Percentiles rank a stretch among this genome's conserved stretches.
Evolutionary conservation across 2,888 invertebrate species (phyloP).

Genomic region (Leptura quadrifasciata): DNA sequence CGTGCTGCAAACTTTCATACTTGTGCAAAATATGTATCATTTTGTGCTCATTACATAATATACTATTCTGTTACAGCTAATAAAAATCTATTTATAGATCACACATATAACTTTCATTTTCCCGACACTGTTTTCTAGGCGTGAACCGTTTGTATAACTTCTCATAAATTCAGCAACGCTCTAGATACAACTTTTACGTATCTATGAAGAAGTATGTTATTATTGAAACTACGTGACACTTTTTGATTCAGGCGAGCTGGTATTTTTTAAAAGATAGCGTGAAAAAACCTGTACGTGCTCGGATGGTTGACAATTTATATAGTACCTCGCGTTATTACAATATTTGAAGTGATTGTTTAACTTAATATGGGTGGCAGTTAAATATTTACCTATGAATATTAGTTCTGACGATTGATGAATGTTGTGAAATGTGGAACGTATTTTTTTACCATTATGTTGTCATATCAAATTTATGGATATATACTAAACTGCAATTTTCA

Average conservation of each 20-base stretch:
- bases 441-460: no score
- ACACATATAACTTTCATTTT: no score
- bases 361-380: background rate
- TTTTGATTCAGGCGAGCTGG: constrained; percentile 5
- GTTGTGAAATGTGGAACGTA: background rate
- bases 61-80: no score
- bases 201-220: constrained; percentile 11
- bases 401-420: background rate
- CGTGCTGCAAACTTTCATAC: no score
- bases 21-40: no score
- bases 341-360: constrained; percentile 10
- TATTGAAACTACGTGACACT: constrained; percentile 22
- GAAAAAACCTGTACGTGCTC: constrained; percentile 24
- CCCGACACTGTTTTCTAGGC: no score
- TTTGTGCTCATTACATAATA: no score
- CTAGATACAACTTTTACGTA: background rate
- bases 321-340: background rate
- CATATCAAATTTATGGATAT: no score
- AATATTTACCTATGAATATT: background rate
- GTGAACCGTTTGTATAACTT: no score
- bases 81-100: no score
- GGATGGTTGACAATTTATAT: constrained; percentile 8
- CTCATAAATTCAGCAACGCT: background rate
- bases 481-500: no score
- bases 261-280: constrained; percentile 23